Percentiles rank a stretch among this genome's conserved stretches.
Evolutionary conservation across 2,888 invertebrate genomes (phyloP).

Genomic region (Ormyrus pomaceus): DNA sequence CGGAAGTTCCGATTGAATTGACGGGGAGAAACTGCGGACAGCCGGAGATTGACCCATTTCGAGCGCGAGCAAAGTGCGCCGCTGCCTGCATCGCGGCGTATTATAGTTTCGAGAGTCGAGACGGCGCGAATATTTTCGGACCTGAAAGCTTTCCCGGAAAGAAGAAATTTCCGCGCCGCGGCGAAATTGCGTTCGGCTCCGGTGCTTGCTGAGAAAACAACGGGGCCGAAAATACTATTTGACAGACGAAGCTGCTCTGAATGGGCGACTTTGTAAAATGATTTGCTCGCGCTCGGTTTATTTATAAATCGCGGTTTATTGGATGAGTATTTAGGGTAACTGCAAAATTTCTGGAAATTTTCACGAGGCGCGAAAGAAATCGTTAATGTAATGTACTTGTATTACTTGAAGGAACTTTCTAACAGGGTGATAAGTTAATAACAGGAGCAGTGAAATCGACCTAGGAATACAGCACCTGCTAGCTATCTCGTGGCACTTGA

Average conservation of each 20-base stretch:
- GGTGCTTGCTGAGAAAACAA: slow-evolving; percentile 12
- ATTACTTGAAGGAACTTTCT: slow-evolving; percentile 5
- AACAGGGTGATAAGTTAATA: slow-evolving; percentile 11
- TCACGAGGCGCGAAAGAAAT: background rate
- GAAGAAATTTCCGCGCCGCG: background rate
- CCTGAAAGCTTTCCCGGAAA: slow-evolving; percentile 31
- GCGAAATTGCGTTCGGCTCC: background rate
- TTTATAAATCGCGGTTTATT: too few relatives aligned
- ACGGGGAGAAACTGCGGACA: background rate
- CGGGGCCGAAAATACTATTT: background rate
- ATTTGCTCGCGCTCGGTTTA: too few relatives aligned
- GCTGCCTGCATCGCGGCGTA: background rate
- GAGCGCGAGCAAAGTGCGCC: slow-evolving; percentile 26
- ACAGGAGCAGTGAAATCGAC: slow-evolving; percentile 5
- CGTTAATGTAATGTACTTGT: background rate
- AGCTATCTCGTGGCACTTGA: slow-evolving; percentile 1
- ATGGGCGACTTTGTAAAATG: background rate
- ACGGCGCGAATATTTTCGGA: slow-evolving; percentile 39
- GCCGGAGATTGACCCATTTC: slow-evolving; percentile 44
- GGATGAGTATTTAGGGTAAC: too few relatives aligned
- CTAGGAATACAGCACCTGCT: slow-evolving; percentile 26
- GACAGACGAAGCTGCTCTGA: background rate
- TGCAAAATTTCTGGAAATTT: background rate
- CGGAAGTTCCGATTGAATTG: slow-evolving; percentile 14
- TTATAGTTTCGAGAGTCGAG: background rate